Base-by-base conservation (phyloP, 2,888 invertebrate genomes). In the Xylota sylvarum region DNA sequence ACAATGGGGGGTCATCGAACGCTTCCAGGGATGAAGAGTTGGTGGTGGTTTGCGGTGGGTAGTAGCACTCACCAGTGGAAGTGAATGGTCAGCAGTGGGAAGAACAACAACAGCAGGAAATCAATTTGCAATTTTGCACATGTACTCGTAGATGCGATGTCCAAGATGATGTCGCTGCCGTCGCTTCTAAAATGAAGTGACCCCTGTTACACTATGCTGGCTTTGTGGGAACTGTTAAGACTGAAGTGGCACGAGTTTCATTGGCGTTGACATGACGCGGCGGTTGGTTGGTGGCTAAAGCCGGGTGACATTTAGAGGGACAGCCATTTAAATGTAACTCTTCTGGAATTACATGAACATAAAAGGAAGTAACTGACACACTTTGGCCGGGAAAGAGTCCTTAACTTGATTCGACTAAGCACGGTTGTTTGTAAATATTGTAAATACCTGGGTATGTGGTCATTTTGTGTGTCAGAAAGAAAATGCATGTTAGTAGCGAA, bases 61-160 rank as follows among this genome's bases (percentile, higher is more conserved):
- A 43, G 43, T 43, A 58, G 64, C 58, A 69, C 56, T 70, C 62
- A 62, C 60, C 40, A 64, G 19, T 69, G 56, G 65, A 73, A 70
- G 55, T 84, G 79, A 84, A 50, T 84, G 74, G 84, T 74, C 84
- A 79, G 79, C 79, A 79, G 55, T 27, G 32, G 23, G 37, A 23
- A 12, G 19, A 40, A 37, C 50, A 67, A 19, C 46, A 32, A 46
- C 62, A 70, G 35, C 69, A 73, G 65, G 72, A 79, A 79, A 85
- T 80, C 80, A 85, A 85, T 80, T 74, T 74, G 62, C 60, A 73
- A 27, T 83, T 70, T 48, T 23, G 35, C n/a, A 10, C 52, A 72
- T 78, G 70, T n/a, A n/a, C n/a, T n/a, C n/a, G n/a, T 46, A 72
- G 43, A 60, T 74, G 40, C 37, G 30, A 43, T 69, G 60, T 60